Evolutionary conservation across 2,888 invertebrate species (phyloP), one percentile per base, ranked within the genome.

Genomic region (Apodemia mormo): DNA sequence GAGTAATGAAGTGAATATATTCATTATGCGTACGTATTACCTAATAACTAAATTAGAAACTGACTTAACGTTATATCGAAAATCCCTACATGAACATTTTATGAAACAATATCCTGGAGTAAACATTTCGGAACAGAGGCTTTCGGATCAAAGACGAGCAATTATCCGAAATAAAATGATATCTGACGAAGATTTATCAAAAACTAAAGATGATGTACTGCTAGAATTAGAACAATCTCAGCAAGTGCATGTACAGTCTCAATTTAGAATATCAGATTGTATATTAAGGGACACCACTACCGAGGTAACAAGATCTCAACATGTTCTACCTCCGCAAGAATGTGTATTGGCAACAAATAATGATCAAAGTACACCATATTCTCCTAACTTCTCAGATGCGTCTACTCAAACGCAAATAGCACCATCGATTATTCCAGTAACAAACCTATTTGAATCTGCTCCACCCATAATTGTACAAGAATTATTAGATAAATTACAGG

Each of bases 111-210:
- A 61, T 9, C n/a, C 52, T n/a, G 52, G 61, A 9, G 33, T 75
- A 45, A 67, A 71, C 37, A 74, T 74, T 7, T 71, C 74, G 0
- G 72, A 72, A 45, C 76, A 78, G 64, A 67, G 76, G 58, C 45
- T 77, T 45, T 68, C 75, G 12, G 76, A 76, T 30, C 76, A 76
- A 71, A 74, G 71, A 66, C 66, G 77, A 66, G 71, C 68, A 30
- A 76, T 77, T 45, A 5, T 74, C 8, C 70, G 70, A 58, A 77
- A 75, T 67, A 74, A 74, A 64, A 30, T 69, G 12, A 37, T 74
- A n/a, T 14, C 66, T 10, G 45, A 69, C 5, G 43, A 65, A 22
- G 40, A 49, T 37, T 52, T 71, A 29, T 14, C 56, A n/a, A 64
- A 56, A 29, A 14, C 69, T 49, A 70, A 69, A 68, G 22, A 67